Evolutionary conservation across 2,888 invertebrate species (phyloP).

Genomic region (Cryptocephalus primarius): DNA sequence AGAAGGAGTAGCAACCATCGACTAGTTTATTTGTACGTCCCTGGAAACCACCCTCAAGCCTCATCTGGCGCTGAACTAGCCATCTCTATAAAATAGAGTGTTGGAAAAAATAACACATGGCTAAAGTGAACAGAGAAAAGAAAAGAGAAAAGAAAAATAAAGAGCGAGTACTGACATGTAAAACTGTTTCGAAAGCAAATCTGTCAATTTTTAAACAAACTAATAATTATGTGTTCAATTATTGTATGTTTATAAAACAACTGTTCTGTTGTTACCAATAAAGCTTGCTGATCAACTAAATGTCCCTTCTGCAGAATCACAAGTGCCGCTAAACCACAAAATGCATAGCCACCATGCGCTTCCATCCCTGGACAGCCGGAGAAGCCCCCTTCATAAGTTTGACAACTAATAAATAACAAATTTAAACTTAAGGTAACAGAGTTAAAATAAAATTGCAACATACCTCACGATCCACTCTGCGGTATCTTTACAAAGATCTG

Average conservation of each 20-base stretch:
- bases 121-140: neutral
- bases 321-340: slow-evolving; percentile 89
- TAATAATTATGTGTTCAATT: no score
- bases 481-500: slow-evolving; percentile 70
- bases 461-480: slow-evolving; percentile 82
- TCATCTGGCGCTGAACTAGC: slow-evolving; percentile 86
- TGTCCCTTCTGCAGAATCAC: slow-evolving; percentile 67
- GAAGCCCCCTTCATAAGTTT: slow-evolving; percentile 98
- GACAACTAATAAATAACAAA: slow-evolving; percentile 52
- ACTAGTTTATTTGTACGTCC: slow-evolving; percentile 97
- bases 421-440: neutral
- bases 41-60: slow-evolving; percentile 91
- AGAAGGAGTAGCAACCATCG: slow-evolving; percentile 98
- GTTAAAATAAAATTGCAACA: slow-evolving; percentile 1
- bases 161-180: neutral
- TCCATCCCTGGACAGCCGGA: slow-evolving; percentile 89
- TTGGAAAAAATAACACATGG: slow-evolving; percentile 12
- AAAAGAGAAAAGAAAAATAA: neutral
- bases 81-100: slow-evolving; percentile 51
- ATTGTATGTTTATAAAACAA: no score
- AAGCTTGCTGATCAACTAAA: slow-evolving; percentile 61
- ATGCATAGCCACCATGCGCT: slow-evolving; percentile 99
- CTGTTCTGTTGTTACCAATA: slow-evolving; percentile 42
- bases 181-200: neutral
- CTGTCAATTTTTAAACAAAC: no score